Percentiles rank a stretch among this genome's conserved stretches.
These are phyloP conservation scores for Neopelma chrysocephalum DNA, from an alignment of 2,797 vertebrate species.

Conservation along the genomic window DNA sequence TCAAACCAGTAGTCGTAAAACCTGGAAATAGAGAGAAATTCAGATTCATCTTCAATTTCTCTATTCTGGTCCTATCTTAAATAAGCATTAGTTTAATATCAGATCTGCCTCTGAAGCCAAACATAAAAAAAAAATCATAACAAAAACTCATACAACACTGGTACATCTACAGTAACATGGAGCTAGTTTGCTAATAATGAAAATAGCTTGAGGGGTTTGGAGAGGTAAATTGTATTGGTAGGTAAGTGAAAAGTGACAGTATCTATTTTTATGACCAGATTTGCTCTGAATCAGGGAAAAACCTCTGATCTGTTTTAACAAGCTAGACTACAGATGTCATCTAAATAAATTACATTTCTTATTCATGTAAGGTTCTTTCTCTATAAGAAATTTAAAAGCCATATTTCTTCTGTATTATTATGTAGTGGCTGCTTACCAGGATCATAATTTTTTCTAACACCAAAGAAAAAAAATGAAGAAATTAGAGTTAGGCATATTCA, in stretches of 20 bases:
- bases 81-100: not conserved
- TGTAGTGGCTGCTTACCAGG: not conserved
- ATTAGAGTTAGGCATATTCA: not conserved
- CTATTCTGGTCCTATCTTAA: not conserved
- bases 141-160: not conserved
- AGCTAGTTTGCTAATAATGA: constrained; percentile 11
- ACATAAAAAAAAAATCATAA: not conserved
- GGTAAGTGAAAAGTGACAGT: not conserved
- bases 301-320: not conserved
- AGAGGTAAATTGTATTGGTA: not conserved
- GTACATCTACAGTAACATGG: not conserved
- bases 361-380: not conserved
- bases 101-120: not conserved
- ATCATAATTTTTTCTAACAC: fast-evolving
- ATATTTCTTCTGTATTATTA: not conserved
- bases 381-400: not conserved
- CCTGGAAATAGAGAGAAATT: not conserved
- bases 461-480: not conserved
- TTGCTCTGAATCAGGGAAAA: not conserved
- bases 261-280: not conserved
- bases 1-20: not conserved
- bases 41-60: not conserved
- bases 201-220: not conserved
- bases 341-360: not conserved
- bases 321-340: not conserved